Evolutionary conservation across 2,113 vertebrate genomes (phyloP).

Genomic region (Barbus barbus): DNA sequence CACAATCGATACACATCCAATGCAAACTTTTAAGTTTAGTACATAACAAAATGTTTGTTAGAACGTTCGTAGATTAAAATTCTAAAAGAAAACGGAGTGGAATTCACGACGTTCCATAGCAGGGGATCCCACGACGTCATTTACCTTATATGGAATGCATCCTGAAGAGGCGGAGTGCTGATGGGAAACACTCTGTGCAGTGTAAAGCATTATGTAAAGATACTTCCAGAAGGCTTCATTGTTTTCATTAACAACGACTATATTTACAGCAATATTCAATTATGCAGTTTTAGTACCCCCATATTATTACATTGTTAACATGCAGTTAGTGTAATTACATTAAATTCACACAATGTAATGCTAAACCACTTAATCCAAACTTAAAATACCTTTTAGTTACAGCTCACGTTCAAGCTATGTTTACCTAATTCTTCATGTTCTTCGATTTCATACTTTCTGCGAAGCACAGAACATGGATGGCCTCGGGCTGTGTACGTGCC

Average conservation of each 20-base stretch:
- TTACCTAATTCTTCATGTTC: neutral
- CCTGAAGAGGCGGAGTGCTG: constrained; percentile 73
- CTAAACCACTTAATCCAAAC: neutral
- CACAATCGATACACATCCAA: too few relatives aligned
- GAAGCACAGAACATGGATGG: neutral
- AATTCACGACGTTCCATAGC: constrained; percentile 64
- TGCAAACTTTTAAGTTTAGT: neutral
- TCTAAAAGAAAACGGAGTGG: neutral
- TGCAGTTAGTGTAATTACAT: neutral
- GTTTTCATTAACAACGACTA: constrained; percentile 52
- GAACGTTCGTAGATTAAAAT: neutral
- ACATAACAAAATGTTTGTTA: neutral
- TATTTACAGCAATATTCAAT: neutral
- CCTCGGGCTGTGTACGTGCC: neutral
- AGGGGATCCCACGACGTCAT: constrained; percentile 77
- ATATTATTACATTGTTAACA: neutral
- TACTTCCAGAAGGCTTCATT: constrained; percentile 60
- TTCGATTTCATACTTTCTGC: neutral
- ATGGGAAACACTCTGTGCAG: constrained; percentile 69
- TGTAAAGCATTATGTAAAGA: constrained; percentile 63
- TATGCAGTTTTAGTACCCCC: neutral
- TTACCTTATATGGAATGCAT: constrained; percentile 79
- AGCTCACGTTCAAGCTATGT: neutral
- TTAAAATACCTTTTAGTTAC: neutral
- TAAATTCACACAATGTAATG: neutral